phyloP scores from a whole-genome alignment of 2,797 vertebrate species.

The Thripadectes ignobilis region DNA sequence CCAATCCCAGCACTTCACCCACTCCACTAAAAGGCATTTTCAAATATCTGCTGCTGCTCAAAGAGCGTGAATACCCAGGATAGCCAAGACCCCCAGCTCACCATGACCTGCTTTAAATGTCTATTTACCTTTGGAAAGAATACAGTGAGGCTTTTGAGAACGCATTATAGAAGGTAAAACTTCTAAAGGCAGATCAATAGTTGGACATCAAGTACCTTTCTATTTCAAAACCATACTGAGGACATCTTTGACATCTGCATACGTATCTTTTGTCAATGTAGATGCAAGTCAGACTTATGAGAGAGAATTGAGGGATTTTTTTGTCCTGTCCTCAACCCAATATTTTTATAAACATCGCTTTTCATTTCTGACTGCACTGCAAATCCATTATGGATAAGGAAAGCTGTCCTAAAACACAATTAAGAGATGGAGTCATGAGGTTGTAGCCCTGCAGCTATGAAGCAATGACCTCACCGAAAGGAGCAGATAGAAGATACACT shows the following conservation, averaged over 20 bases:
- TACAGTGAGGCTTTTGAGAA: neutral
- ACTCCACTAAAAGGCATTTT: neutral
- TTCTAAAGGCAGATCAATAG: neutral
- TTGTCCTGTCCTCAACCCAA: neutral
- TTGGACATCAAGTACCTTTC: neutral
- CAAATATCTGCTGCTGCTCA: neutral
- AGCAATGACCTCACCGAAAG: neutral
- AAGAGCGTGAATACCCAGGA: neutral
- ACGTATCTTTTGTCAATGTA: neutral
- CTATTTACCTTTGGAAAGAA: neutral
- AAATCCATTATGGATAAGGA: neutral
- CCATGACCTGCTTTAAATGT: neutral
- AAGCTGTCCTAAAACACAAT: constrained; percentile 3
- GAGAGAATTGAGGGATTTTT: neutral
- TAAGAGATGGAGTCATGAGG: constrained; percentile 3
- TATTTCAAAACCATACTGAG: neutral
- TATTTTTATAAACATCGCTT: neutral
- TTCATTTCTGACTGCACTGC: neutral
- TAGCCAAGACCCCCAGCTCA: neutral
- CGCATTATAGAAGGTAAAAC: neutral
- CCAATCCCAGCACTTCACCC: neutral
- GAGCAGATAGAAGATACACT: constrained; percentile 1
- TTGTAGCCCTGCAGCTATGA: neutral
- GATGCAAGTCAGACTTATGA: neutral
- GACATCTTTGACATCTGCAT: neutral